Evolutionary conservation across 2,797 vertebrate genomes (phyloP).

Genomic region (Coendou prehensilis): DNA sequence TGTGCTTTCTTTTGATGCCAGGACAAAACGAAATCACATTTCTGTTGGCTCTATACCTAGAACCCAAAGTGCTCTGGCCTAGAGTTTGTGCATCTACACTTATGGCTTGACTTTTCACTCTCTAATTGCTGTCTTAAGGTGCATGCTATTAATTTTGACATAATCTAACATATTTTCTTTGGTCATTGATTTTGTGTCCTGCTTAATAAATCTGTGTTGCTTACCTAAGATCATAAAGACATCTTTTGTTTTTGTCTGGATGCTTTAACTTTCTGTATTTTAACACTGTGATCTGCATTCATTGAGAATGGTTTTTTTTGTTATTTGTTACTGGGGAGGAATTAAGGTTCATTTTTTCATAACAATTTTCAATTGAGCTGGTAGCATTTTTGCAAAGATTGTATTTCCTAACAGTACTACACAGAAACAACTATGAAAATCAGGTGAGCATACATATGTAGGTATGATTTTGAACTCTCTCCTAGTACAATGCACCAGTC

Average conservation of each 20-base stretch:
- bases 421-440: constrained; percentile 5
- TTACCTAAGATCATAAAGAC: not conserved
- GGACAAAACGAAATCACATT: not conserved
- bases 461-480: not conserved
- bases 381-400: not conserved
- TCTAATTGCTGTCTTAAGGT: not conserved
- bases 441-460: not conserved
- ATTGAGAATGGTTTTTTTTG: not conserved
- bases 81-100: not conserved
- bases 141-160: constrained; percentile 18
- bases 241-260: not conserved
- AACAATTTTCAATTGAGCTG: not conserved
- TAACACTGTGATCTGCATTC: not conserved
- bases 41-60: not conserved
- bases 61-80: not conserved
- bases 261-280: constrained; percentile 6
- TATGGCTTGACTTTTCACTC: not conserved
- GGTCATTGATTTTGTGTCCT: not conserved
- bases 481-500: not conserved
- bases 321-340: not conserved
- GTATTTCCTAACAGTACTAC: constrained; percentile 1
- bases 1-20: not conserved
- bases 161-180: not conserved
- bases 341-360: not conserved
- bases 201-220: not conserved